Conservation (phyloP, 2,797 vertebrate species). For the Lacerta viridis region DNA sequence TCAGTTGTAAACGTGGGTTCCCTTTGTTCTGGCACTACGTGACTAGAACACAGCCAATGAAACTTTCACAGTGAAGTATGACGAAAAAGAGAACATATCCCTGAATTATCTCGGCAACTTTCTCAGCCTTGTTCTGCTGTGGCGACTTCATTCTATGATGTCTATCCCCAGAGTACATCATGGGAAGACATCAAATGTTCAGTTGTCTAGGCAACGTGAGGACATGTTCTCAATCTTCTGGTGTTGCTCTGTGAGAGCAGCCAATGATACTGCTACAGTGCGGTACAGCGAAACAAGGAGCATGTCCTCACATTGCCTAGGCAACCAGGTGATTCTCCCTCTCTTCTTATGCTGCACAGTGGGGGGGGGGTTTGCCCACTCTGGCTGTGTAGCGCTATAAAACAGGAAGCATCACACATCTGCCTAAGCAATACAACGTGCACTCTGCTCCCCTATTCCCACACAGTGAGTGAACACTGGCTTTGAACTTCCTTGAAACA, state of each 20-base stretch:
- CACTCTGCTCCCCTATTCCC: background rate
- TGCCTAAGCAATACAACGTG: background rate
- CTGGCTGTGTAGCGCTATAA: background rate
- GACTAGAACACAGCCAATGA: background rate
- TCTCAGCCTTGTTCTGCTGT: background rate
- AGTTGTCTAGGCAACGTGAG: background rate
- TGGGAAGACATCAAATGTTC: background rate
- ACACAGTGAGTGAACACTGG: background rate
- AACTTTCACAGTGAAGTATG: background rate
- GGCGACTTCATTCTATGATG: background rate
- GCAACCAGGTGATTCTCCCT: background rate
- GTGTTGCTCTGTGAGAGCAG: background rate
- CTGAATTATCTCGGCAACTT: background rate
- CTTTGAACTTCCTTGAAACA: background rate
- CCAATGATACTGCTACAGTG: background rate
- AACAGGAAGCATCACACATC: background rate
- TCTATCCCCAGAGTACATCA: background rate
- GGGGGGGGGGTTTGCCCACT: background rate
- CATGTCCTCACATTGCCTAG: background rate
- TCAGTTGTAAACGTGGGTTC: background rate
- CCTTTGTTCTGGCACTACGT: background rate
- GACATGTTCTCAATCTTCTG: background rate
- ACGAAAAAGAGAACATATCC: background rate
- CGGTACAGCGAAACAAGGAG: background rate
- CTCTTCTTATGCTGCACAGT: background rate